Evolutionary conservation across 2,113 vertebrate genomes (phyloP).

Genomic region (Serilophus lunatus): DNA sequence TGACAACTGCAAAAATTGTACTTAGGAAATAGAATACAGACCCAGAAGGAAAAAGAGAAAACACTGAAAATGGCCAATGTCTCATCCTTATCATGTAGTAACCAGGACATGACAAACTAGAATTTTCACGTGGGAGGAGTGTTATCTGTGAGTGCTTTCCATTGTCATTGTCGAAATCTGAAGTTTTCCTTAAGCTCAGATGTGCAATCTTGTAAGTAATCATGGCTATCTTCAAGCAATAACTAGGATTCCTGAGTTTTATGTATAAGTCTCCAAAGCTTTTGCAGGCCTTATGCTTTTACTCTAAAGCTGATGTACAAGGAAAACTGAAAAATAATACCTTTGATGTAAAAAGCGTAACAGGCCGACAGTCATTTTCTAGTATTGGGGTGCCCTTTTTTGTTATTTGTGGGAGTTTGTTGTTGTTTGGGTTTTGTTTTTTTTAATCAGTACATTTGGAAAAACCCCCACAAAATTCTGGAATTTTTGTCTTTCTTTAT

Average conservation of each 20-base stretch:
- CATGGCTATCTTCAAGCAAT: not conserved
- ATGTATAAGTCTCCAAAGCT: not conserved
- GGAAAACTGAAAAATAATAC: not conserved
- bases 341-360: not conserved
- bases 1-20: conserved; percentile 33
- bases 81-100: not conserved
- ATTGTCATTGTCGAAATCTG: not conserved
- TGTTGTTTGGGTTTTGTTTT: not conserved
- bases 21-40: not conserved
- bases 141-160: not conserved
- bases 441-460: not conserved
- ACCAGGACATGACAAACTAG: not conserved
- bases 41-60: not conserved
- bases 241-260: not conserved
- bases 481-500: not conserved
- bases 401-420: not conserved
- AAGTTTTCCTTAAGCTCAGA: not conserved
- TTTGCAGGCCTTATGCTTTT: not conserved
- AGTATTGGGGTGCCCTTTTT: not conserved
- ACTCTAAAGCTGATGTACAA: not conserved
- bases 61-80: not conserved
- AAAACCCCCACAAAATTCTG: not conserved
- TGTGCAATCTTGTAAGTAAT: not conserved
- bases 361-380: not conserved
- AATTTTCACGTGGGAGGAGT: accelerated